phyloP scores from a whole-genome alignment of 2,113 vertebrate genomes.

The Puntigrus tetrazona region DNA sequence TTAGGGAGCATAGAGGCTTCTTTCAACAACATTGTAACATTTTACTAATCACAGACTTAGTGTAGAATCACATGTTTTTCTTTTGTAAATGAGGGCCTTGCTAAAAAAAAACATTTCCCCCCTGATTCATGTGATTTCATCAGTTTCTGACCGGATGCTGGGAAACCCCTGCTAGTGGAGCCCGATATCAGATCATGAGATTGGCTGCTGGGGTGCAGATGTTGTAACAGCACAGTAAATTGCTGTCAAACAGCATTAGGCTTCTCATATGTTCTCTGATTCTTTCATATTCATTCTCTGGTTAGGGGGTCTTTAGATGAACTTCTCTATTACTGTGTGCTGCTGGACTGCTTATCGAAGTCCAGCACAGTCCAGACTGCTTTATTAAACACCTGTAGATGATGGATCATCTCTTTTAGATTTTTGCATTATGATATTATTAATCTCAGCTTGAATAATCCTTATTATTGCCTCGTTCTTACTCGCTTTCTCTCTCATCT shows the following conservation, averaged over 20 bases:
- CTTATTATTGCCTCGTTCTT: neutral
- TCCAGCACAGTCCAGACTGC: constrained; percentile 11
- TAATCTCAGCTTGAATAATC: neutral
- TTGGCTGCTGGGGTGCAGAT: neutral
- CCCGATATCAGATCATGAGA: neutral
- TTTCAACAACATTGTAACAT: neutral
- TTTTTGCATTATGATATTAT: neutral
- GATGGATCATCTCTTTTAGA: constrained; percentile 33
- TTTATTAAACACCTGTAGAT: constrained; percentile 30
- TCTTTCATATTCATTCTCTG: neutral
- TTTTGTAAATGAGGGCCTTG: neutral
- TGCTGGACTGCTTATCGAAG: neutral
- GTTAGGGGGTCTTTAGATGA: neutral
- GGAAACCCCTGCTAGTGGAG: neutral
- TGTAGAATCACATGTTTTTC: neutral
- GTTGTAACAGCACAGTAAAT: neutral
- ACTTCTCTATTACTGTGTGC: neutral
- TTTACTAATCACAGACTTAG: no score
- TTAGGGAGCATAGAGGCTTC: neutral
- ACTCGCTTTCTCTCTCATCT: neutral
- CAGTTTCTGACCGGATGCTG: neutral
- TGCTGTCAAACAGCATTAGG: neutral
- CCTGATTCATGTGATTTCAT: neutral
- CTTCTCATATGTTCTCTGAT: neutral
- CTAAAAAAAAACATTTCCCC: neutral